Conservation (phyloP, 2,888 invertebrate species). For the Brachylomia viminalis region DNA sequence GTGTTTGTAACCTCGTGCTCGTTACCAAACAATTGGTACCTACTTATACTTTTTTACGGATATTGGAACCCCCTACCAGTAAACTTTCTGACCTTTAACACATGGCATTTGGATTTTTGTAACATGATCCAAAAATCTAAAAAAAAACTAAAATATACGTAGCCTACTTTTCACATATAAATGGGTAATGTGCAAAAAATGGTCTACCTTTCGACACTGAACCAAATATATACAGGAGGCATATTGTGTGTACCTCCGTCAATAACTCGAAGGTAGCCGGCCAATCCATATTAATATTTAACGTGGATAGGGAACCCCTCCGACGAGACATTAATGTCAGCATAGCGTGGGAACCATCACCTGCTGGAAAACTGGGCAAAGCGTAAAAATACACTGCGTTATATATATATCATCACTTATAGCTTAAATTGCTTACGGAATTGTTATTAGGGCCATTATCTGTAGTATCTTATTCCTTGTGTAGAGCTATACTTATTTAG, state of each 20-base stretch:
- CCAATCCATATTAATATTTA: conserved; percentile 81
- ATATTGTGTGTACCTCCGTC: conserved; percentile 59
- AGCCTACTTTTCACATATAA: conserved; percentile 1
- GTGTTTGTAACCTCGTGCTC: conserved; percentile 40
- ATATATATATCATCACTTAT: conserved; percentile 31
- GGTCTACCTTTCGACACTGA: conserved; percentile 40
- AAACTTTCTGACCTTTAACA: conserved; percentile 5
- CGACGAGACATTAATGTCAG: conserved; percentile 77
- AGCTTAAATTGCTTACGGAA: conserved; percentile 8
- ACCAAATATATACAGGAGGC: conserved; percentile 50
- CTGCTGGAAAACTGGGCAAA: conserved; percentile 66
- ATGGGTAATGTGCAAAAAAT: conserved; percentile 29
- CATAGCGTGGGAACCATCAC: conserved; percentile 80
- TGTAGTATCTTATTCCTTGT: neutral
- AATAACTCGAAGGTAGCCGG: conserved; percentile 65
- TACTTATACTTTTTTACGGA: conserved; percentile 20
- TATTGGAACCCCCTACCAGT: conserved; percentile 14
- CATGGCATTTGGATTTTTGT: conserved; percentile 5
- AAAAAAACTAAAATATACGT: neutral
- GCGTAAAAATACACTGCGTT: conserved; percentile 38
- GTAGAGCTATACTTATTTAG: neutral
- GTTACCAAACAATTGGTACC: conserved; percentile 34
- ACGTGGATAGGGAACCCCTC: conserved; percentile 77
- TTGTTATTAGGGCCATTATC: conserved; percentile 10
- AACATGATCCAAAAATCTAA: too few species aligned